Percentiles rank a stretch among this genome's conserved stretches.
Evolutionary conservation across 2,113 vertebrate species (phyloP).

Genomic region (Microcebus tavaratra): DNA sequence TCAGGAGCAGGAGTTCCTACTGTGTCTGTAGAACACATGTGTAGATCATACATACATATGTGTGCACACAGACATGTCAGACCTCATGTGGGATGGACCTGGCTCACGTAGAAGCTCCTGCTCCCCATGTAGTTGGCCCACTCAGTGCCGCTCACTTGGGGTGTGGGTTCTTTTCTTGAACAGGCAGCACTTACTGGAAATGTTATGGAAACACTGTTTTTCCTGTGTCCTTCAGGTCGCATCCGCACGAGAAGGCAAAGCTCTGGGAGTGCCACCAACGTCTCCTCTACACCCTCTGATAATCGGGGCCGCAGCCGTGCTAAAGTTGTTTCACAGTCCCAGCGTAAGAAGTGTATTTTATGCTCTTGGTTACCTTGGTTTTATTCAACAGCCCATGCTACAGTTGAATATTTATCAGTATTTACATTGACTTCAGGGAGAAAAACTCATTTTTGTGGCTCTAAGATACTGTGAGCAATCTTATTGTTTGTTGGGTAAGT

Average conservation of each 20-base stretch:
- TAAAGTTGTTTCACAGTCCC: constrained; percentile 98
- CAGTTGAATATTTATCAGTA: background rate
- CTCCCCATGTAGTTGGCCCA: background rate
- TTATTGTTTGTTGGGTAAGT: background rate
- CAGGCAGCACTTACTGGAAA: background rate
- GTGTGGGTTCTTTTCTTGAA: background rate
- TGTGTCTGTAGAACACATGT: background rate
- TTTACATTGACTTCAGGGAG: background rate
- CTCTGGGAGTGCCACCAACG: constrained; percentile 91
- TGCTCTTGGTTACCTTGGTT: constrained; percentile 13
- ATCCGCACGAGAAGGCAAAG: constrained; percentile 95
- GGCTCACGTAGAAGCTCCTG: background rate
- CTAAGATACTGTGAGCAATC: background rate
- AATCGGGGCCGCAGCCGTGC: constrained; percentile 96
- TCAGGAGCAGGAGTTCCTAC: background rate
- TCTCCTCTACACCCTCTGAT: constrained; percentile 89
- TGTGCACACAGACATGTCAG: background rate
- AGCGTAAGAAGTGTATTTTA: constrained; percentile 90
- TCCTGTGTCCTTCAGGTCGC: constrained; percentile 87
- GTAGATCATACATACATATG: fast-evolving
- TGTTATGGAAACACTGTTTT: background rate
- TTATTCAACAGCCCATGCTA: background rate
- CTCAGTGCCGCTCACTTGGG: background rate
- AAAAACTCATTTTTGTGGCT: background rate
- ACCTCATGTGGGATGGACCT: background rate